Evolutionary conservation across 2,113 vertebrate species (phyloP), one percentile per base, ranked within the genome.

Genomic region (Osmerus mordax): DNA sequence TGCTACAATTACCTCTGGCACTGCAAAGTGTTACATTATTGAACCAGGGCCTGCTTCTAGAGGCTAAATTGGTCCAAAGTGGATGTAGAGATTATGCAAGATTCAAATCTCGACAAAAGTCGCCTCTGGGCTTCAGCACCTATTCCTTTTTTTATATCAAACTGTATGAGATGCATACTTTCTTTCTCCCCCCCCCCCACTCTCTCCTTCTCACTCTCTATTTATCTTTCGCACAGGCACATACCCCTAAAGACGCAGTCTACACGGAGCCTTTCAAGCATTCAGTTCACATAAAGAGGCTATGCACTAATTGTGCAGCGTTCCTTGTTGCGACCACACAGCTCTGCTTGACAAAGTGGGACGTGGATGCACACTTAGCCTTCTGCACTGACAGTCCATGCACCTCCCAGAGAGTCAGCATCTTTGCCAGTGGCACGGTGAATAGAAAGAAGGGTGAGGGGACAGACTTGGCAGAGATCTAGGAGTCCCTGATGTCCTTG

Each of bases 391-490:
- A 88, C 84, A 85, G 83, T 78, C 72, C 78, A n/a, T 61, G 12
- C 76, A 76, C 84, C 75, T 85, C 88, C 79, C 74, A 74, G 73
- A 75, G 72, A 87, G 78, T 91, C 91, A 91, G 89, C 88, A 90
- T 87, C 81, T 89, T 89, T 88, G 69, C 53, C 69, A 66, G 77
- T 16, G 64, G n/a, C 53, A 52, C 59, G 76, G 83, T 85, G 83
- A 87, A 87, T 83, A 83, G 78, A 63, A 64, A 64, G 62, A 60
- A 67, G 65, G 32, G 61, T 6, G 28, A 61, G 70, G 70, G 71
- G 77, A 73, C 12, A 71, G 73, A 76, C 78, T 74, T 67, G 67
- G 78, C 67, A 65, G 71, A 55, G 71, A 84, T 75, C 68, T 77
- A 19, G 69, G 73, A 78, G 73, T 75, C 41, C 75, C 71, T 32